Evolutionary conservation across 2,797 vertebrate genomes (phyloP).

Genomic region (Odontamblyopus lacepedii): DNA sequence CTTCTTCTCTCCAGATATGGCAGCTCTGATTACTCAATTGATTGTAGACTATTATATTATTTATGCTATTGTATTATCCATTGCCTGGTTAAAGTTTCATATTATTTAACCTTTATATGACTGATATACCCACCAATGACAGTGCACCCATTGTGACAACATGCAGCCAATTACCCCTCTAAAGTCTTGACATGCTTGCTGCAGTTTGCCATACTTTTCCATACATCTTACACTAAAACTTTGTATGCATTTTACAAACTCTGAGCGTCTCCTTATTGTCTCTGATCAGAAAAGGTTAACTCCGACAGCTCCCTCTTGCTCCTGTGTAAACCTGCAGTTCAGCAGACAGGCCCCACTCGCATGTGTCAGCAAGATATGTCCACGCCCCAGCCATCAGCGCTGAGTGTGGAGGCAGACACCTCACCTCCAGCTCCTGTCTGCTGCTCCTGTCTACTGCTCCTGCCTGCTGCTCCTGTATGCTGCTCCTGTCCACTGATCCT

Average conservation of each 20-base stretch:
- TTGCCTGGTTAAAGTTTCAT: not conserved
- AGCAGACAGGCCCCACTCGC: slow-evolving; percentile 55
- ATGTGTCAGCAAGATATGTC: slow-evolving; percentile 67
- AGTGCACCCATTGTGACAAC: not conserved
- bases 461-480: slow-evolving; percentile 44
- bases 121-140: not conserved
- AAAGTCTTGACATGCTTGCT: not conserved
- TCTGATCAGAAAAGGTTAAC: slow-evolving; percentile 55
- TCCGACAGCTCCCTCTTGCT: slow-evolving; percentile 48
- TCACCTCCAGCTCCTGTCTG: slow-evolving; percentile 64
- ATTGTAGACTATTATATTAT: not conserved
- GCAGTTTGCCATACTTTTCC: not conserved
- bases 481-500: slow-evolving; percentile 54
- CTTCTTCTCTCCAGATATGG: not conserved
- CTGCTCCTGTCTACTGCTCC: slow-evolving; percentile 36
- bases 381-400: slow-evolving; percentile 62
- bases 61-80: not conserved
- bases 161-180: not conserved
- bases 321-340: slow-evolving; percentile 74
- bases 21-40: not conserved
- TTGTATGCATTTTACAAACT: not conserved
- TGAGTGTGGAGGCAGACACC: slow-evolving; percentile 62
- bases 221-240: slow-evolving; percentile 1
- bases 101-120: not conserved
- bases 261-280: slow-evolving; percentile 11